Base-by-base conservation (phyloP, 2,888 invertebrate genomes). In the Cephus sareptanus region DNA sequence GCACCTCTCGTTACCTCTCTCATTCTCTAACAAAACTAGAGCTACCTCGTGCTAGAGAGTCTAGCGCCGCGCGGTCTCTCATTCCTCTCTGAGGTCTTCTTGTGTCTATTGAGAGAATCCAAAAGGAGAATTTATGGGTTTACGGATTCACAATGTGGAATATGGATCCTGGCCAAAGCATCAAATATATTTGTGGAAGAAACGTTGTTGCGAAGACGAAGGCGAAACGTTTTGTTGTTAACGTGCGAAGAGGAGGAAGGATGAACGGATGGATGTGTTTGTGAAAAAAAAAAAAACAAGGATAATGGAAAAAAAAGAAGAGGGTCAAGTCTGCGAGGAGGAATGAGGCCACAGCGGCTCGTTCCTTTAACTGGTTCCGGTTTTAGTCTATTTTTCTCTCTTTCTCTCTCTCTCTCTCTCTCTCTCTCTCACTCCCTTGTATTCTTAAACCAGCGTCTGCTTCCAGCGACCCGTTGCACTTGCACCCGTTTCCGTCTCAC, bases 401-500 rank as follows among this genome's bases (percentile, higher is more conserved):
- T 56, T 74, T 75, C n/a, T n/a, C n/a, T n/a, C n/a, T n/a, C n/a
- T n/a, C n/a, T 79, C 83, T 80, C 73, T 78, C 40, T 73, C 69
- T 70, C 69, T 80, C 79, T 81, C 80, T 79, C 74, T 79, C 77
- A 77, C 75, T 82, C 76, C 77, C 31, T 74, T 69, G 40, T 76
- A 56, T 34, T 40, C 75, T 76, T 82, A 76, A 78, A 80, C 81
- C 81, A 83, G 77, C 81, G 79, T 82, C 79, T 79, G 77, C 80
- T 76, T 79, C 77, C 77, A 77, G 76, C 81, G 40, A 71, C 71
- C 75, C 76, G 80, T 79, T 85, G 84, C 87, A 87, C 86, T 87
- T 86, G 88, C 87, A 86, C 86, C 85, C 86, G 85, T 86, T 87
- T 86, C 86, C 87, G 85, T 87, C 85, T 87, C 85, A 84, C 83